A percentile compares a stretch with the other conserved stretches of the same genome.
Conservation (phyloP, 2,113 vertebrate genomes). For the Brachyhypopomus occidentalis region DNA sequence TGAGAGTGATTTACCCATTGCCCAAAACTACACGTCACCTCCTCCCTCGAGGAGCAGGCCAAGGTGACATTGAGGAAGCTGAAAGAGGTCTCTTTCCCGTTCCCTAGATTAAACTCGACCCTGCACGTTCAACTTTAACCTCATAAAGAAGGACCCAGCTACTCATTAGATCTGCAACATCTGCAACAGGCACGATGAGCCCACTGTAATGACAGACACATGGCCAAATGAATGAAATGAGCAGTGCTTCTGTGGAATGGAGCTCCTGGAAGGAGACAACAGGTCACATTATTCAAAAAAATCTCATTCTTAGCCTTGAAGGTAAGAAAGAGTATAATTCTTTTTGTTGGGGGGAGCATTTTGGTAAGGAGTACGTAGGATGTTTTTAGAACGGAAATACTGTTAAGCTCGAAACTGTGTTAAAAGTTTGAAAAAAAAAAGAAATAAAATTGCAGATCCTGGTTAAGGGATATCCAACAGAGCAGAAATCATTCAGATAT, state of each 20-base stretch:
- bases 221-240: constrained; percentile 70
- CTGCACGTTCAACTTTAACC: constrained; percentile 74
- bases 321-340: too few relatives aligned
- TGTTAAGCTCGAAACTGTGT: too few relatives aligned
- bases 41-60: constrained; percentile 33
- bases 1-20: constrained; percentile 57
- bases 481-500: too few relatives aligned
- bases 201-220: constrained; percentile 72
- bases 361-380: too few relatives aligned
- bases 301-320: too few relatives aligned
- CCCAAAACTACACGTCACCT: constrained; percentile 40
- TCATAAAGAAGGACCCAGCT: constrained; percentile 73
- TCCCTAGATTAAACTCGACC: constrained; percentile 66
- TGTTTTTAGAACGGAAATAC: too few relatives aligned
- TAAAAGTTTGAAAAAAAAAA: too few relatives aligned
- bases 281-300: background rate
- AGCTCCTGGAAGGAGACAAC: constrained; percentile 5
- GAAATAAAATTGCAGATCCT: too few relatives aligned
- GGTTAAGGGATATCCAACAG: too few relatives aligned
- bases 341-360: too few relatives aligned
- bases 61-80: constrained; percentile 59
- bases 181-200: constrained; percentile 71
- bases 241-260: constrained; percentile 66
- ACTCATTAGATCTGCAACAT: constrained; percentile 80
- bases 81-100: constrained; percentile 36